Evolutionary conservation across 2,888 invertebrate species (phyloP), one percentile per base, ranked within the genome.

Genomic region (Agonum fuliginosum): DNA sequence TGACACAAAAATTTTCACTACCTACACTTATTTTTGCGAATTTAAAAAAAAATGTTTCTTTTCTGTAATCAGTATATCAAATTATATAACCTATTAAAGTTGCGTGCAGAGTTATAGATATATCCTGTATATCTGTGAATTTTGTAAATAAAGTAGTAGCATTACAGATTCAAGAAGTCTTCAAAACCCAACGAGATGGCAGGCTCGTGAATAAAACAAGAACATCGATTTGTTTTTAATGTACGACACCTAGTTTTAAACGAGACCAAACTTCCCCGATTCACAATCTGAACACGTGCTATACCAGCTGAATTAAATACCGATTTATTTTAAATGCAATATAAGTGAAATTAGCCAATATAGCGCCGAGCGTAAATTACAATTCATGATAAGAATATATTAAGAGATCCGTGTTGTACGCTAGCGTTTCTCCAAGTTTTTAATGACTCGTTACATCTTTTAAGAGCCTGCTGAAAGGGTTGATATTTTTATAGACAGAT

Each of bases 381-480:
- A 77, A 70, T 54, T 77, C 77, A 77, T 77, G 77, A 77, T 54
- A 77, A 77, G 77, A 77, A 77, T 77, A 77, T 41, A 77, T 76
- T 76, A 69, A 48, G 12, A 51, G 27, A 14, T 27, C 19, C 20
- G 19, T 24, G 24, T 62, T 62, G 34, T 46, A 70, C 43, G 69
- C 8, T 3, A 19, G 17, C 30, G 12, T 24, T 67, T 4, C 43
- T 22, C 41, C 19, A 67, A 71, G 71, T 51, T 71, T 71, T 71
- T 71, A 71, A 71, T 71, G 71, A 71, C 34, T 71, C 71, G 71
- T 71, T 71, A 71, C 71, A 71, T 51, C 41, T 51, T 51, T 71
- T 34, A 71, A 71, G 14, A 14, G 71, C 20, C n/a, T 3, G n/a
- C 51, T 71, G 51, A 71, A 71, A 51, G 71, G 71, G 71, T 71